These are phyloP conservation scores for Falcaria lacertinaria DNA, from an alignment of 2,888 invertebrate genomes.

Conservation along the genomic window DNA sequence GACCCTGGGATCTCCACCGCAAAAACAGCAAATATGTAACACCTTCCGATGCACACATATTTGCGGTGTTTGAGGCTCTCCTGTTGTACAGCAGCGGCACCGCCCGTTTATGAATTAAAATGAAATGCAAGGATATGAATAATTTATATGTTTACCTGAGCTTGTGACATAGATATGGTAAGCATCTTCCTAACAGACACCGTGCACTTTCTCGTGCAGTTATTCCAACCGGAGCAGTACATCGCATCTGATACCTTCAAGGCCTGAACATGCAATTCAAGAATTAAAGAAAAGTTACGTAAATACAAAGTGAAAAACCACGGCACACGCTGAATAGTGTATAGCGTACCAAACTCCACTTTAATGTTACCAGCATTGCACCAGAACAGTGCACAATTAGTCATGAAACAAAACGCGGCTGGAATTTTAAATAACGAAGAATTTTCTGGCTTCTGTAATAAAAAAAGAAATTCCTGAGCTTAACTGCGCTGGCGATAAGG, in stretches of 20 bases:
- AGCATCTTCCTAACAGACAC: constrained; percentile 26
- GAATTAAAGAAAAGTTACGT: no score
- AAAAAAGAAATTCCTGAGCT: no score
- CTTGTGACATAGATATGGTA: constrained; percentile 25
- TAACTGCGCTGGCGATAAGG: no score
- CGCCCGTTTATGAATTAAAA: no score
- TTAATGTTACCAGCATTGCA: constrained; percentile 48
- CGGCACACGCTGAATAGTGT: no score
- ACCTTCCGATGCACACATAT: no score
- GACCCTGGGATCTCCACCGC: no score
- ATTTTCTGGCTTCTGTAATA: constrained; percentile 29
- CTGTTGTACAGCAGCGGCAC: no score
- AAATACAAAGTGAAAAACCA: no score
- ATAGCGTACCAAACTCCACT: constrained; percentile 31
- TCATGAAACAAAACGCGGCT: background rate
- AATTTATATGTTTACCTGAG: constrained; percentile 31
- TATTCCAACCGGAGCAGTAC: constrained; percentile 39
- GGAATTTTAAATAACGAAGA: background rate
- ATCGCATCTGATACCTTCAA: constrained; percentile 38
- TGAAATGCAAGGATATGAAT: background rate
- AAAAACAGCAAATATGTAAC: no score
- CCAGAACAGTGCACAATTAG: constrained; percentile 28
- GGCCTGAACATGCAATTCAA: no score
- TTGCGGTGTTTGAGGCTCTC: no score
- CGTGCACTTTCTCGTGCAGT: constrained; percentile 22